Base-by-base conservation (phyloP, 2,797 vertebrate genomes). In the Hippocampus kuda region DNA sequence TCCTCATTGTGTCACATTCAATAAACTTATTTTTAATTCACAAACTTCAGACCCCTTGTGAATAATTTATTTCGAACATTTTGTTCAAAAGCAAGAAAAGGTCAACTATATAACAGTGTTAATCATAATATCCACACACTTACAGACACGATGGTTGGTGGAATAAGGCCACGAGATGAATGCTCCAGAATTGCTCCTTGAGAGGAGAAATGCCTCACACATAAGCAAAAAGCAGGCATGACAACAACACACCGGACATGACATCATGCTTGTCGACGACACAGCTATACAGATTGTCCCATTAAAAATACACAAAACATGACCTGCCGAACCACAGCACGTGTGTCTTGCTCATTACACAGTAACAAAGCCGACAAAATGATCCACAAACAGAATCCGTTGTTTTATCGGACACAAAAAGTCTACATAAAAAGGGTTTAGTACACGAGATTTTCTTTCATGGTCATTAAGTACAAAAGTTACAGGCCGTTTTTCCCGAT, bases 1-100 rank as follows among this genome's bases (percentile, higher is more conserved):
- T 20, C 15, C 77, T 85, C 79, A 76, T 85, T 86, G 79, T 83
- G 75, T 80, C 69, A 83, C 62, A 77, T 54, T 83, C 48, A 92
- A 88, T 91, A 92, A 92, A 91, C 68, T 6, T 79, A 4, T 79
- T 80, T 80, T 84, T 80, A 74, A 38, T 70, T 64, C 76, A 76
- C 2, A 64, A 13, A 78, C 69, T 72, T n/a, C 26, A 51, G 49
- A 26, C 22, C 11, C 77, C 53, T 59, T 59, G 16, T 73, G 10
- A 65, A 65, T 57, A 15, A 86, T 92, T 92, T 92, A 92, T 89
- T 91, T 7, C 1, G 27, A 24, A 86, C 83, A 85, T 83, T 87
- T 78, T 74, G 74, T 73, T 76, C 72, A 84, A 83, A 87, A 83
- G 85, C 87, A 78, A 76, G 16, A 68, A 81, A 84, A 77, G 82